Conservation (phyloP, 1,140 invertebrate species). For the Bombus consobrinus region DNA sequence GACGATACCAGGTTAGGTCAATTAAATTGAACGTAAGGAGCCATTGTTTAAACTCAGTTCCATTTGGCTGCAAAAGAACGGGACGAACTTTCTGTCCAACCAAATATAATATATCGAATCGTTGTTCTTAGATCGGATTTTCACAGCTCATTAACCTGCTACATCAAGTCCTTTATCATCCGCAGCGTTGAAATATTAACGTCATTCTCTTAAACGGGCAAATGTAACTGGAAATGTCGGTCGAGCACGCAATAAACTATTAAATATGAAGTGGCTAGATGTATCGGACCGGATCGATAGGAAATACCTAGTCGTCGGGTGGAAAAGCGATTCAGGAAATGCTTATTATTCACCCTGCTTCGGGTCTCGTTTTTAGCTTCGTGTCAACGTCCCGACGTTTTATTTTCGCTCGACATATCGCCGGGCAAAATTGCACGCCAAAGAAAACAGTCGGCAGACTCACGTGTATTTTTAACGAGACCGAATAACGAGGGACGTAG, state of each 20-base stretch:
- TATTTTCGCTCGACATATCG: background rate
- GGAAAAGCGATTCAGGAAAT: slow-evolving; percentile 7
- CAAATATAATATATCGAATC: too few relatives aligned
- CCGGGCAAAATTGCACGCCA: background rate
- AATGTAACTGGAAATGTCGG: slow-evolving; percentile 14
- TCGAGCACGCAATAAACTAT: slow-evolving; percentile 33
- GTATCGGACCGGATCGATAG: slow-evolving; percentile 16
- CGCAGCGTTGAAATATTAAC: slow-evolving; percentile 26
- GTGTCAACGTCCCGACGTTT: slow-evolving; percentile 1
- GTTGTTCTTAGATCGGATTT: background rate
- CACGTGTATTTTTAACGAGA: slow-evolving; percentile 20
- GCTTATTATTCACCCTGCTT: background rate
- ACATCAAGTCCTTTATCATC: background rate
- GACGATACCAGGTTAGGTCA: too few relatives aligned
- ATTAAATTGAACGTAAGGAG: too few relatives aligned
- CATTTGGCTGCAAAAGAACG: too few relatives aligned
- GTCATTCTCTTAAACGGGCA: background rate
- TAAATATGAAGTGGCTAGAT: slow-evolving; percentile 2
- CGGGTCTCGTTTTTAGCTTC: background rate
- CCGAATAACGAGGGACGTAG: background rate
- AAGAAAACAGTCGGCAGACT: background rate
- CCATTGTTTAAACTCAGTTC: too few relatives aligned
- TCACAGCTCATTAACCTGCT: background rate
- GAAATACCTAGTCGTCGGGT: background rate
- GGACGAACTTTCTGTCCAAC: too few relatives aligned